Conservation (phyloP, 2,888 invertebrate species). For the Gortyna flavago region DNA sequence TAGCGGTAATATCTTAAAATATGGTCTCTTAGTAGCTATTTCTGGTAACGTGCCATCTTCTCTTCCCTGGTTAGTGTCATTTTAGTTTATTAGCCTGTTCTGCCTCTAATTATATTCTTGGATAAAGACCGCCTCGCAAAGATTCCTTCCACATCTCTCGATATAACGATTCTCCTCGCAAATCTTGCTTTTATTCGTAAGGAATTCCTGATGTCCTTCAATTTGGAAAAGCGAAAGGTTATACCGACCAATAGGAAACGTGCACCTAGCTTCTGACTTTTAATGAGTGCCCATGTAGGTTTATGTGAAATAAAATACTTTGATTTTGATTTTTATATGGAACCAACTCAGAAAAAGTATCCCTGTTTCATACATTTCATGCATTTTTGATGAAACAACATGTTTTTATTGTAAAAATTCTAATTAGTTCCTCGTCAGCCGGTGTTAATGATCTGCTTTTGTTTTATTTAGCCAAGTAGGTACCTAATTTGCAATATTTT, state of each 20-base stretch:
- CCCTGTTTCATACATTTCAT: neutral
- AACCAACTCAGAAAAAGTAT: neutral
- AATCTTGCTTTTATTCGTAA: neutral
- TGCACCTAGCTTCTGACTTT: too few species aligned
- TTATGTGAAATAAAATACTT: too few species aligned
- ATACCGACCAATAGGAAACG: too few species aligned
- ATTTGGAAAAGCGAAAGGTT: too few species aligned
- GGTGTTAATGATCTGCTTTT: slow-evolving; percentile 1
- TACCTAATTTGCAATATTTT: neutral
- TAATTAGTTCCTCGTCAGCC: neutral
- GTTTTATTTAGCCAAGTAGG: neutral
- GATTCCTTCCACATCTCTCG: neutral
- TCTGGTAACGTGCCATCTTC: neutral
- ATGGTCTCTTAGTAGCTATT: neutral
- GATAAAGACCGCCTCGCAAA: neutral
- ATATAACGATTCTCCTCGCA: neutral
- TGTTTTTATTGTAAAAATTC: neutral
- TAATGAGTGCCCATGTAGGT: too few species aligned
- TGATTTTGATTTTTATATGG: neutral
- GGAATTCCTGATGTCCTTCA: neutral
- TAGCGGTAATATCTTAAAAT: neutral
- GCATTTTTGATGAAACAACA: neutral
- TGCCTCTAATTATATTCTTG: neutral
- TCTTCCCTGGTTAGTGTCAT: neutral
- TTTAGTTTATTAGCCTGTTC: neutral